phyloP scores from a whole-genome alignment of 2,113 vertebrate genomes.

The Colius striatus region DNA sequence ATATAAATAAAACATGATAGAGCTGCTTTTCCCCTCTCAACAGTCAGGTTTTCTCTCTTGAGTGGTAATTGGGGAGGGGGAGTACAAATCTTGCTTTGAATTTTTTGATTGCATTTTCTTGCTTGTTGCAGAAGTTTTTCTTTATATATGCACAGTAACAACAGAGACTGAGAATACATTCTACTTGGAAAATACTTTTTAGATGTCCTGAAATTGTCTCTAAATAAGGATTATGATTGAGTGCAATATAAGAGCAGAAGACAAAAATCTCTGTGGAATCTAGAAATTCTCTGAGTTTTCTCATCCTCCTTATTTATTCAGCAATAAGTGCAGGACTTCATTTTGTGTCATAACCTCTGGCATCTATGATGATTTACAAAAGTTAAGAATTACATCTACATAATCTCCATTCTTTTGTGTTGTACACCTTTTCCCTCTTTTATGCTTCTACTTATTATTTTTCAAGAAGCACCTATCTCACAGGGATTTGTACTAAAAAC shows the following conservation, averaged over 20 bases:
- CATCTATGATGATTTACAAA: neutral
- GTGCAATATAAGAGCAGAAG: neutral
- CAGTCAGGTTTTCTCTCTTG: slow-evolving; percentile 57
- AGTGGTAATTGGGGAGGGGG: slow-evolving; percentile 26
- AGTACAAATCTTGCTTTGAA: slow-evolving; percentile 48
- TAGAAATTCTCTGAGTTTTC: neutral
- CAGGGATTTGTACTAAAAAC: neutral
- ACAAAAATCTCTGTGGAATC: neutral
- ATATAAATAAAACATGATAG: slow-evolving; percentile 70
- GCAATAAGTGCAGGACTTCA: neutral
- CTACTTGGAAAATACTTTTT: neutral
- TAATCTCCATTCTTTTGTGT: rapidly evolving
- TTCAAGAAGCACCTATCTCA: neutral
- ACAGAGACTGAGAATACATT: slow-evolving; percentile 3
- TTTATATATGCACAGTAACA: neutral
- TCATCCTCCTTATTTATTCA: neutral
- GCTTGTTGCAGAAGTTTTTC: neutral
- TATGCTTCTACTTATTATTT: neutral
- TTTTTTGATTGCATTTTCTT: slow-evolving; percentile 32
- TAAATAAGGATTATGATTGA: neutral
- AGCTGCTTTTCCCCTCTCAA: slow-evolving; percentile 60
- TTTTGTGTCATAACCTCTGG: neutral
- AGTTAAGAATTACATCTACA: neutral
- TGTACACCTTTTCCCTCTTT: neutral
- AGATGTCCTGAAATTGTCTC: neutral